phyloP scores from a whole-genome alignment of 2,888 invertebrate genomes.

The Lasioglossum malachurum region DNA sequence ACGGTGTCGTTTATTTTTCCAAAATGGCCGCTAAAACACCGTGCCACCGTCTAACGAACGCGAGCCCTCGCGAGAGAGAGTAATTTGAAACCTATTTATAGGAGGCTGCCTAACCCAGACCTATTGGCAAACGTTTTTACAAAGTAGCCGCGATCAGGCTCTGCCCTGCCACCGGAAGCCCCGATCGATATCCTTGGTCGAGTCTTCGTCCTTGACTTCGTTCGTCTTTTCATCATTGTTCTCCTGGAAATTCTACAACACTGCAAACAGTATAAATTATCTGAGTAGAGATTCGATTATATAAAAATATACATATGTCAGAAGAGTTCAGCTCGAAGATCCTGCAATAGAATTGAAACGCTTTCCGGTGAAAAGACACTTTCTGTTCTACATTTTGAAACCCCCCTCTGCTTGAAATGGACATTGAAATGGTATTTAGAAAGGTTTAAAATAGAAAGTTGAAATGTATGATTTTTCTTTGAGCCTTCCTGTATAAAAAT shows the following conservation, averaged over 20 bases:
- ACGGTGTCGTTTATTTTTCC: conserved; percentile 82
- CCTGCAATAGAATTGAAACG: neutral
- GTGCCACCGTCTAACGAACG: conserved; percentile 62
- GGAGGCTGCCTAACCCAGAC: conserved; percentile 68
- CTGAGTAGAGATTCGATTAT: neutral
- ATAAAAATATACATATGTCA: neutral
- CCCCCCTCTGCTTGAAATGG: no score
- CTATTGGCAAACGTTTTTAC: conserved; percentile 63
- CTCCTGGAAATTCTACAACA: neutral
- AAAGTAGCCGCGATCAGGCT: conserved; percentile 44
- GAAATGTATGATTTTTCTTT: no score
- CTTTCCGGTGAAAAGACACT: neutral
- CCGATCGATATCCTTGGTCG: conserved; percentile 4
- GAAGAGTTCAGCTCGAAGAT: no score
- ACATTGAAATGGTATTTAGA: no score
- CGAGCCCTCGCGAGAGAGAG: conserved; percentile 73
- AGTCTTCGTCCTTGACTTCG: neutral
- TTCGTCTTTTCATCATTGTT: neutral
- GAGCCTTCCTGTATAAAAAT: no score
- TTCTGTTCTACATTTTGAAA: no score
- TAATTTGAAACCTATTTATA: conserved; percentile 82
- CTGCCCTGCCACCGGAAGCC: conserved; percentile 4
- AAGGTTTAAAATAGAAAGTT: no score
- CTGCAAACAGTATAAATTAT: neutral
- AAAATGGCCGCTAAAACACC: conserved; percentile 83